Base-by-base conservation (phyloP, 1,140 invertebrate species). In the Rhagoletis pomonella region DNA sequence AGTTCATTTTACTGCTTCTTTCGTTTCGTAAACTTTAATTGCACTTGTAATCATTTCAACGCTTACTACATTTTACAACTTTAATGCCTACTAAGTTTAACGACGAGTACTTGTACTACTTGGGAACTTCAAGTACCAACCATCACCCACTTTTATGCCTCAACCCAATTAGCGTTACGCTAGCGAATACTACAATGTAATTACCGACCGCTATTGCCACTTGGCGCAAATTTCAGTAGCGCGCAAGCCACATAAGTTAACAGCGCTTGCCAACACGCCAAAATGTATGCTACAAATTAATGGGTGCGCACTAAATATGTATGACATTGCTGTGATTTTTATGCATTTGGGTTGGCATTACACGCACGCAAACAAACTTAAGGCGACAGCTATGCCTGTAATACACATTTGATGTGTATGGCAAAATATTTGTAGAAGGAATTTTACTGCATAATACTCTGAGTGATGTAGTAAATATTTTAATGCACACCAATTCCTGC, bases 101-200 rank as follows among this genome's bases (percentile, higher is more conserved):
- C 29, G 29, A 55, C 50, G 47, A 81, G 47, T 47, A 47, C 3
- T 14, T 7, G 10, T 55, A 55, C 47, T n/a, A 7, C 44, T 55
- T n/a, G 9, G n/a, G 29, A 29, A 29, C 29, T 14, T 81, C 42
- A 47, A 73, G 67, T 47, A 17, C 12, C 42, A 29, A 29, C 29
- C 0, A 3, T 1, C 67, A 73, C 67, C 44, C 42, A 42, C 64
- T 73, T 73, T 12, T 58, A 19, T 81, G 47, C 9, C 47, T 55
- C 73, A 81, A 50, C 47, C 73, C 73, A 81, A 81, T 81, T 81
- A 81, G 73, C 44, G 73, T 81, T n/a, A 81, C 44, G 47, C 73
- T 19, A 81, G 47, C 64, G n/a, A 12, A n/a, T 47, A 29, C 29
- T 29, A 81, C 73, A 81, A 81, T 81, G 19, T 81, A 81, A 81